Evolutionary conservation across 2,888 invertebrate species (phyloP), one percentile per base, ranked within the genome.

Genomic region (Ypsolopha scabrella): DNA sequence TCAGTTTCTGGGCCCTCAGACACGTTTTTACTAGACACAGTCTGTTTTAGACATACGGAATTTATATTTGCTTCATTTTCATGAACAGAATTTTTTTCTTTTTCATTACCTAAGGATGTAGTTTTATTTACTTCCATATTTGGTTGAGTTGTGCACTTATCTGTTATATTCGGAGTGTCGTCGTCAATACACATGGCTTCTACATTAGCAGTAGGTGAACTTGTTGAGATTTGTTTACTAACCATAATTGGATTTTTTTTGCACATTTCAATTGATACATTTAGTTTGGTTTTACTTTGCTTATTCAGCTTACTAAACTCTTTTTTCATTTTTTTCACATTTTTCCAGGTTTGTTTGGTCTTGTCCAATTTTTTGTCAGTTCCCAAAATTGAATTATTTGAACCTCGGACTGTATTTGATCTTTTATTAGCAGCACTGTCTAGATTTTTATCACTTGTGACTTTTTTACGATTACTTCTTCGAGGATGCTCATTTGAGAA

Each of bases 241-340:
- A 55, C 52, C 50, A 60, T 53, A 52, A 52, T 67, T 58, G 78
- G 67, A 47, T 67, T 65, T 59, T 73, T 82, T 55, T 82, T 81
- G 54, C 69, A 73, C 75, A 76, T 78, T 68, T 86, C 81, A 59
- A 83, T 79, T 36, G 87, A 87, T 50, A 82, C 74, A 75, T 86
- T 82, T 7, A 87, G 58, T 68, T 86, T 87, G 55, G 65, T 82
- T 59, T 64, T 76, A 54, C 75, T 74, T 53, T 68, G 65, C 54
- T 79, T 80, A 53, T 76, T 78, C 43, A 80, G 59, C 60, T 79
- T 85, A 62, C 74, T 79, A 51, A 87, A 82, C 58, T 82, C 85
- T 57, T 79, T 81, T 61, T 74, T 77, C 83, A 85, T 85, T 65
- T 63, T 80, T 57, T 81, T 83, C 0, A 83, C 80, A 72, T 70